These are phyloP conservation scores for Falco biarmicus DNA, from an alignment of 2,797 vertebrate species.

Conservation along the genomic window DNA sequence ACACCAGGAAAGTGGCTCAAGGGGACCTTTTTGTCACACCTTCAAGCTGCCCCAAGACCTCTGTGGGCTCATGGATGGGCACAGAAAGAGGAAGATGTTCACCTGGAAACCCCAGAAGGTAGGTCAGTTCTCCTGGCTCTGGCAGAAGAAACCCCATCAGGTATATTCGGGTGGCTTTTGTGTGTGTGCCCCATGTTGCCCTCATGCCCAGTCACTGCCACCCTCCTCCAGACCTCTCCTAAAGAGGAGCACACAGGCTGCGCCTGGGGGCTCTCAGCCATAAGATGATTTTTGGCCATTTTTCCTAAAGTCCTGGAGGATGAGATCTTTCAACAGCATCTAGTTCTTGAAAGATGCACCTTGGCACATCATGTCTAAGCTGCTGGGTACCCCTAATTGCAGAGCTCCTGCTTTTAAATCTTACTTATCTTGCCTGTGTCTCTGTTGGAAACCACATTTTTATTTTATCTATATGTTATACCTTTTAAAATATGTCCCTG, in stretches of 20 bases:
- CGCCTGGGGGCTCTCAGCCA: neutral
- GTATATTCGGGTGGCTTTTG: neutral
- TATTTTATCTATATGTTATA: neutral
- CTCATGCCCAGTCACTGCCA: neutral
- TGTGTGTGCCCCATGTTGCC: fast-evolving
- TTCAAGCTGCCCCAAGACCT: constrained; percentile 59
- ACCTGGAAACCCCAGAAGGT: constrained; percentile 23
- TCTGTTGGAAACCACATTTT: neutral
- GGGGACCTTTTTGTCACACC: constrained; percentile 55
- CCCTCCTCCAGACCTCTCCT: neutral
- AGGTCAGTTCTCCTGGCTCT: neutral
- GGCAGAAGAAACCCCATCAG: neutral
- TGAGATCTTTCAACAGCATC: fast-evolving
- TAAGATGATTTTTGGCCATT: neutral
- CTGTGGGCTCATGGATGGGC: constrained; percentile 56
- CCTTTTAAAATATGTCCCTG: neutral
- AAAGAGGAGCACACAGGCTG: neutral
- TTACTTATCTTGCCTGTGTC: neutral
- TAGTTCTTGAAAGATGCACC: neutral
- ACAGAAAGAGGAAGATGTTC: constrained; percentile 41
- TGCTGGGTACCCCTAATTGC: neutral
- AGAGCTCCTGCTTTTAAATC: neutral
- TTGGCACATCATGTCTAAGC: neutral
- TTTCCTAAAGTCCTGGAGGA: neutral
- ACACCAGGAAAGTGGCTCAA: constrained; percentile 46